These are phyloP conservation scores for Antheraea yamamai DNA, from an alignment of 2,888 invertebrate species.

Conservation along the genomic window DNA sequence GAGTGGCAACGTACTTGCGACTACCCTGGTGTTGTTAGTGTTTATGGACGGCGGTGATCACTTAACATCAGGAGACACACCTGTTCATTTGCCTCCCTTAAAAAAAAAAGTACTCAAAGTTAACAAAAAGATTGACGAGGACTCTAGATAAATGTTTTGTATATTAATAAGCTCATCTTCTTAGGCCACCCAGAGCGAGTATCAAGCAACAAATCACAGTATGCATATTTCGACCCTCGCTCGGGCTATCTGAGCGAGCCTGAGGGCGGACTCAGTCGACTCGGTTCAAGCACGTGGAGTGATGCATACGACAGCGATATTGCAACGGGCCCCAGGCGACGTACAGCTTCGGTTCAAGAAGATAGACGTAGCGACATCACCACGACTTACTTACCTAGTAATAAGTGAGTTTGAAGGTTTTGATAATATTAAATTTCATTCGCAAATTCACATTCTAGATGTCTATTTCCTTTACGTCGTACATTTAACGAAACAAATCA, in stretches of 20 bases:
- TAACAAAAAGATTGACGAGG: too few relatives aligned
- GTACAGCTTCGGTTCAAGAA: slow-evolving; percentile 73
- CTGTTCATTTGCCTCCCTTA: too few relatives aligned
- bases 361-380: slow-evolving; percentile 63
- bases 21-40: too few relatives aligned
- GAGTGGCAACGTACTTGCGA: too few relatives aligned
- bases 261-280: slow-evolving; percentile 67
- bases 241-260: slow-evolving; percentile 79
- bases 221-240: slow-evolving; percentile 78
- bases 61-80: too few relatives aligned
- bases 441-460: too few relatives aligned
- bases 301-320: slow-evolving; percentile 77
- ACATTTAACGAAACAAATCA: too few relatives aligned
- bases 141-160: too few relatives aligned
- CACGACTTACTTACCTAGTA: slow-evolving; percentile 64
- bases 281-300: slow-evolving; percentile 65
- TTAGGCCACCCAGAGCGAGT: slow-evolving; percentile 51
- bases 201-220: slow-evolving; percentile 70
- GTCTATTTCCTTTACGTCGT: too few relatives aligned
- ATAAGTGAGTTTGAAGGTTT: slow-evolving; percentile 60
- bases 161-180: not conserved
- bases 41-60: too few relatives aligned
- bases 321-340: slow-evolving; percentile 60
- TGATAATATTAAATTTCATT: too few relatives aligned
- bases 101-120: too few relatives aligned